Percentiles rank a stretch among this genome's conserved stretches.
Conservation (phyloP, 2,888 invertebrate species). For the Eupithecia subfuscata region DNA sequence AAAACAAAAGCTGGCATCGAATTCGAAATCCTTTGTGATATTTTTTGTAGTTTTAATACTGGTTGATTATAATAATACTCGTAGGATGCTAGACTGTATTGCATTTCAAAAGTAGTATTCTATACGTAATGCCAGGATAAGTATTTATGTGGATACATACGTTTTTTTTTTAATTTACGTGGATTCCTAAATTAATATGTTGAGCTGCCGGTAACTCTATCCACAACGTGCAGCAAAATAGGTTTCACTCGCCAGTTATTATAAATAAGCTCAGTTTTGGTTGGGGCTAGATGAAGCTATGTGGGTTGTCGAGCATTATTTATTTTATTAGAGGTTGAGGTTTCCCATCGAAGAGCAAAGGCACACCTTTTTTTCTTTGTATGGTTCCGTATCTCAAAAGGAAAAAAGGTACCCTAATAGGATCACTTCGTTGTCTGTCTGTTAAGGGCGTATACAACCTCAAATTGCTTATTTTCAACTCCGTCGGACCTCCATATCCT, state of each 20-base stretch:
- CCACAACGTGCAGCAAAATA: not conserved
- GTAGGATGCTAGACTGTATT: not conserved
- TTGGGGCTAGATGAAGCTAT: too few relatives aligned
- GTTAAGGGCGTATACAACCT: too few relatives aligned
- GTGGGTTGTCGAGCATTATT: too few relatives aligned
- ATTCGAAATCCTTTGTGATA: not conserved
- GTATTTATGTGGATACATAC: not conserved
- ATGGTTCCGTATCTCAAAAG: too few relatives aligned
- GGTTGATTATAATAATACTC: not conserved
- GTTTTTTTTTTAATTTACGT: not conserved
- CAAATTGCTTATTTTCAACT: too few relatives aligned
- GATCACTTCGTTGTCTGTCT: too few relatives aligned
- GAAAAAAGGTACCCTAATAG: too few relatives aligned
- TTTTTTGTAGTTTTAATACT: not conserved
- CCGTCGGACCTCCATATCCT: too few relatives aligned
- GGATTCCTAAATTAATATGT: not conserved
- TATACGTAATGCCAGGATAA: not conserved
- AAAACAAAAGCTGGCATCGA: constrained; percentile 44
- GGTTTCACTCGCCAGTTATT: not conserved
- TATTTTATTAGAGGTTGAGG: too few relatives aligned
- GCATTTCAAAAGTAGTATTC: too few relatives aligned
- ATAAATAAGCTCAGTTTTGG: not conserved
- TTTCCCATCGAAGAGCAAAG: too few relatives aligned
- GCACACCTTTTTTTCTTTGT: too few relatives aligned
- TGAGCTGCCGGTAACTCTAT: not conserved